These are phyloP conservation scores for Colinus virginianus DNA, from an alignment of 2,113 vertebrate species.

Conservation along the genomic window DNA sequence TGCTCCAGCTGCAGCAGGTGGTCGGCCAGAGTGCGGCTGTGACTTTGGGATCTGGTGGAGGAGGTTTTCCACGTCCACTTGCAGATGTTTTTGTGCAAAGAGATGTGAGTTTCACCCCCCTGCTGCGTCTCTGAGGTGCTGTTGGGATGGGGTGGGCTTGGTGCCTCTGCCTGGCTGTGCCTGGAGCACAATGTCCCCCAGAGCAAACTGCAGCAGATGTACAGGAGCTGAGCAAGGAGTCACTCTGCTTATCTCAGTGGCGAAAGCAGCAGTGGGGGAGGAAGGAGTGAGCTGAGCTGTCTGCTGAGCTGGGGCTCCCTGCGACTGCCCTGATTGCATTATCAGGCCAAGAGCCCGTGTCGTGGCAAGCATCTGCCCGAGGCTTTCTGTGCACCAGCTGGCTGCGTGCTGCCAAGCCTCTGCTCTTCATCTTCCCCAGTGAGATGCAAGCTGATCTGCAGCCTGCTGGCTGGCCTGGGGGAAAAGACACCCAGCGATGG, in stretches of 20 bases:
- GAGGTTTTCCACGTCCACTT: not conserved
- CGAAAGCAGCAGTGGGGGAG: not conserved
- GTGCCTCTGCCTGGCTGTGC: not conserved
- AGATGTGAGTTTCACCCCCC: not conserved
- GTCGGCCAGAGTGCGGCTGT: rapidly evolving
- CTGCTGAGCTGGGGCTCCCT: not conserved
- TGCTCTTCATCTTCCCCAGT: not conserved
- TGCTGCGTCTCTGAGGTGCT: not conserved
- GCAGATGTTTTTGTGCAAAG: rapidly evolving
- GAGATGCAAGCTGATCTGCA: rapidly evolving
- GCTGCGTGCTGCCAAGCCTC: no score
- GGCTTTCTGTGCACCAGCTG: not conserved
- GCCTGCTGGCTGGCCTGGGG: not conserved
- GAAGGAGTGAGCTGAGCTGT: not conserved
- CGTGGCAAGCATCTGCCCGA: not conserved
- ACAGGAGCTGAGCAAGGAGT: rapidly evolving
- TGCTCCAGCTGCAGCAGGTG: not conserved
- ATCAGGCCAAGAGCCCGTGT: not conserved
- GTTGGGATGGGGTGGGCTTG: not conserved
- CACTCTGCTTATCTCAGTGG: not conserved
- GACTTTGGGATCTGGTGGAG: not conserved
- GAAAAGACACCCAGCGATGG: not conserved
- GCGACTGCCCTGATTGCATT: not conserved
- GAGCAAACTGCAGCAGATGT: not conserved
- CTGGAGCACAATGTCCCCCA: not conserved